Evolutionary conservation across 2,113 vertebrate species (phyloP).

Genomic region (Tor tambroides): DNA sequence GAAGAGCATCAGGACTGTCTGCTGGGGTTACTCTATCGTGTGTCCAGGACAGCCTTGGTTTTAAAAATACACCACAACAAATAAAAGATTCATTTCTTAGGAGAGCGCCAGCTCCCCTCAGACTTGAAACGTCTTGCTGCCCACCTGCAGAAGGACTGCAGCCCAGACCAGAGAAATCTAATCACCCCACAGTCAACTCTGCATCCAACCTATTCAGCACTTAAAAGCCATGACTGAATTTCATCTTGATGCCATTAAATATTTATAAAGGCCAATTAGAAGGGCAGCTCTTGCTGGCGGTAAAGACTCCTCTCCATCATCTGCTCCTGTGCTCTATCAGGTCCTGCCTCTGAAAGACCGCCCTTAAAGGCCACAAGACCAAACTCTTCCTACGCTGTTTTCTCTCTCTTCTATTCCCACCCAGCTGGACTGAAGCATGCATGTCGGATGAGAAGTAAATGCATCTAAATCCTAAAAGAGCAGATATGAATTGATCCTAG

Average conservation of each 20-base stretch:
- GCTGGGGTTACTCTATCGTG: slow-evolving; percentile 64
- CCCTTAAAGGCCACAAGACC: not conserved
- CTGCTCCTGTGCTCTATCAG: slow-evolving; percentile 41
- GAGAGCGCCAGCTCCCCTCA: slow-evolving; percentile 71
- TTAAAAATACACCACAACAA: slow-evolving; percentile 80
- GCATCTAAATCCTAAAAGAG: not conserved
- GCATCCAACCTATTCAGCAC: slow-evolving; percentile 79
- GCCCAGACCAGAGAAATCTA: slow-evolving; percentile 74
- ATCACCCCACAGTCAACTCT: slow-evolving; percentile 70
- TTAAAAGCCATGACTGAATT: slow-evolving; percentile 92
- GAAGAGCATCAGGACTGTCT: slow-evolving; percentile 15
- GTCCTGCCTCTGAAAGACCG: slow-evolving; percentile 13
- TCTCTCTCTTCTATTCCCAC: not conserved
- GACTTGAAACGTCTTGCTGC: slow-evolving; percentile 58
- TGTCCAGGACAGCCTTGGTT: slow-evolving; percentile 73
- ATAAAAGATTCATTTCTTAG: slow-evolving; percentile 84
- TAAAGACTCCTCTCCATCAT: slow-evolving; percentile 83
- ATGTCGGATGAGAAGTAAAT: slow-evolving; percentile 5
- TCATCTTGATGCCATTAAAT: slow-evolving; percentile 93
- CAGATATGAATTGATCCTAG: not conserved
- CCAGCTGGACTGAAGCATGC: not conserved
- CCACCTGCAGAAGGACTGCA: slow-evolving; percentile 74
- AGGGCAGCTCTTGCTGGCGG: slow-evolving; percentile 84
- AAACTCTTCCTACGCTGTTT: not conserved
- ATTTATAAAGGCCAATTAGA: slow-evolving; percentile 98